Evolutionary conservation across 2,797 vertebrate species (phyloP), one percentile per base, ranked within the genome.

Genomic region (Catamblyrhynchus diadema): DNA sequence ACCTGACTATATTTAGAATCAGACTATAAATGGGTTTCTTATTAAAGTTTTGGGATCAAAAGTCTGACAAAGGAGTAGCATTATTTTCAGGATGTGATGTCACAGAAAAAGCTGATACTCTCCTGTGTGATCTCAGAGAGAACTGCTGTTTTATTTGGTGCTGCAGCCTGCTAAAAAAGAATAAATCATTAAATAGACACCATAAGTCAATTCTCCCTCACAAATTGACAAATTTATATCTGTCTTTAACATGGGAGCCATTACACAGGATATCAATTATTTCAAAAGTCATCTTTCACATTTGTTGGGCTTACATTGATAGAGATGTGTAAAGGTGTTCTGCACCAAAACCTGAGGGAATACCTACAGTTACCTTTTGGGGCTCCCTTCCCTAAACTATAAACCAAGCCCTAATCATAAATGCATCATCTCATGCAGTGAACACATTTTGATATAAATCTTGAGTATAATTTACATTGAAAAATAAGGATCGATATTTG

Each of bases 211-310:
- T 95, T 95, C 82, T 90, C 69, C 13, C 61, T 95, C 78, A 66
- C 75, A 94, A 66, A 90, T 54, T 95, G 92, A 97, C 84, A 97
- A 96, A 96, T 97, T 97, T 97, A 81, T 97, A 85, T 91, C 94
- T 96, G 81, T 87, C 89, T 92, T 96, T 96, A 96, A 94, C 87
- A 61, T 56, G 83, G 77, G 83, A 81, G 21, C 53, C 87, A 80
- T 95, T 95, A 88, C 81, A 65, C 71, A 93, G 96, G 85, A 85
- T 96, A 94, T 95, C 96, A 96, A 88, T 97, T 98, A 96, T 95
- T 94, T 96, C 92, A 90, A 74, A 96, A 89, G 90, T 54, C 66
- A 83, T 95, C 87, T 96, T 93, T 90, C 91, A 96, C 41, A 57
- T 96, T 96, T 94, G 75, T 88, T 56, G 32, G 73, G 32, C 81